Evolutionary conservation across 2,797 vertebrate genomes (phyloP).

Genomic region (Sardinella longiceps): DNA sequence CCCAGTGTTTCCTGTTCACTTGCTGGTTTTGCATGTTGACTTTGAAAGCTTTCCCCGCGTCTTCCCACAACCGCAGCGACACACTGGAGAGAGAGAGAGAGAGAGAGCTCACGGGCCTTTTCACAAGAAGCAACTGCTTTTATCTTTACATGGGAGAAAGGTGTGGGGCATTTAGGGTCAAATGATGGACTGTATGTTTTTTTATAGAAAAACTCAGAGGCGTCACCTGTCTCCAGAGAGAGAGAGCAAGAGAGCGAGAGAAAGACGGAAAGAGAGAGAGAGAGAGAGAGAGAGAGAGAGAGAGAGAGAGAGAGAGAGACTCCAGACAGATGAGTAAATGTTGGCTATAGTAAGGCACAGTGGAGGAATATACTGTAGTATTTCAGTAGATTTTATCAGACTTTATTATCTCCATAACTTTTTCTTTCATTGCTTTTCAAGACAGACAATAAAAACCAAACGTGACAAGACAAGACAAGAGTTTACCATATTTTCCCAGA

Average conservation of each 20-base stretch:
- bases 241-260: neutral
- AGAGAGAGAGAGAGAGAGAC: neutral
- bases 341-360: neutral
- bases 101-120: neutral
- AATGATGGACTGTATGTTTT: neutral
- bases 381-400: neutral
- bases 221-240: neutral
- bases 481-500: too few relatives aligned
- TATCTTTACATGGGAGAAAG: constrained; percentile 24
- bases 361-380: neutral
- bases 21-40: constrained; percentile 72
- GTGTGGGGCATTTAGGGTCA: neutral
- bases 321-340: neutral
- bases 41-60: constrained; percentile 55
- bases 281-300: neutral
- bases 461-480: too few relatives aligned
- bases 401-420: too few relatives aligned
- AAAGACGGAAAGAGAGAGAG: too few relatives aligned
- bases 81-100: constrained; percentile 11
- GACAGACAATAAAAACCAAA: too few relatives aligned
- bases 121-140: neutral
- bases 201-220: neutral
- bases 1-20: constrained; percentile 73
- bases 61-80: neutral
- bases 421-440: too few relatives aligned